Conservation (phyloP, 2,797 vertebrate species). For the Pelodytes ibericus region DNA sequence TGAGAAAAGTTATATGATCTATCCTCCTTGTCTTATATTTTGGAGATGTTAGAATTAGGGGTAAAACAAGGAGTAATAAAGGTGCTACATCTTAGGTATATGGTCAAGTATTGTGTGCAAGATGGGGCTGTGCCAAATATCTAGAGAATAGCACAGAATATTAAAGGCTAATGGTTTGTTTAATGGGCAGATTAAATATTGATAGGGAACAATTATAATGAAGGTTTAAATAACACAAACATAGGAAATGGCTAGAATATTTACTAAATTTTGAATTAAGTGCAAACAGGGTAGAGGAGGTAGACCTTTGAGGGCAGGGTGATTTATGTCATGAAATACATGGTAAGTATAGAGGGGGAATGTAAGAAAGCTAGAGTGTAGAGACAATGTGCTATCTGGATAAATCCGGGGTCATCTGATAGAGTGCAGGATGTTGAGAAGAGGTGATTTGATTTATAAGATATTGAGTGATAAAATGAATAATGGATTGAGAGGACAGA, state of each 20-base stretch:
- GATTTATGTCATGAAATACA: neutral
- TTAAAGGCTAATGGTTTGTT: neutral
- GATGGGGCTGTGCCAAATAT: neutral
- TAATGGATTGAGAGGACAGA: neutral
- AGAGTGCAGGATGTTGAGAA: neutral
- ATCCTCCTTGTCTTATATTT: no score
- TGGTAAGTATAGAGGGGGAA: neutral
- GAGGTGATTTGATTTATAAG: conserved; percentile 8
- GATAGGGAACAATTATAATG: no score
- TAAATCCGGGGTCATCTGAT: neutral
- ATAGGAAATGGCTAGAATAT: no score
- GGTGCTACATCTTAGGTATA: neutral
- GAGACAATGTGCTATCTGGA: neutral
- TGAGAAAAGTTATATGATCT: no score
- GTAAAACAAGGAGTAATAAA: neutral
- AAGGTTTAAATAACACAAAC: no score
- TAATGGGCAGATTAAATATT: neutral
- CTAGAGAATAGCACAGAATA: neutral
- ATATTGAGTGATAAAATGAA: neutral
- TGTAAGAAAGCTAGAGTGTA: neutral
- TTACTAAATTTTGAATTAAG: no score
- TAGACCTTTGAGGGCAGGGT: neutral
- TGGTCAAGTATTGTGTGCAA: neutral
- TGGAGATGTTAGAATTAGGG: neutral
- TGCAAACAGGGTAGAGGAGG: neutral